Base-by-base conservation (phyloP, 2,888 invertebrate species). In the Sussaba pulchella region DNA sequence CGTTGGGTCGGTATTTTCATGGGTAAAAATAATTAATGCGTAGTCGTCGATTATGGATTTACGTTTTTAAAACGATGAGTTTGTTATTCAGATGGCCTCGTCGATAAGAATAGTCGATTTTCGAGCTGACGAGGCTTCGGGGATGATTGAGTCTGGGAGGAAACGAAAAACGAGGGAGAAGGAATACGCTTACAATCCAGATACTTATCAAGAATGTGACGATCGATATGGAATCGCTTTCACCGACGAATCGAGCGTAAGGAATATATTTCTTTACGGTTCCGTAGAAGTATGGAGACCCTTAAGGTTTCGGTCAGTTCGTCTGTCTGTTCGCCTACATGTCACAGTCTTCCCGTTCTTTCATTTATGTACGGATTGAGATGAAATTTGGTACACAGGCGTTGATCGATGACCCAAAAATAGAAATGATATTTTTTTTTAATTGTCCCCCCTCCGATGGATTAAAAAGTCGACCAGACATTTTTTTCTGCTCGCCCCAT, bases 171-270 rank as follows among this genome's bases (percentile, higher is more conserved):
- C 57, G 73, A 73, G 0, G 75, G 52, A 26, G 5, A 77, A 84
- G 6, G 87, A 90, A 12, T 90, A 90, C 79, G 21, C 63, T 21
- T 89, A 88, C 67, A 85, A 88, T 85, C 91, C 92, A 0, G 85
- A 84, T 12, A 90, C 85, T 10, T 92, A 92, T 54, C 72, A 85
- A 0, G 88, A 88, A 26, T 91, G 89, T 52, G 87, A 89, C 69
- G 82, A 91, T 75, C 88, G 89, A 31, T 92, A 88, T 78, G 92
- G 92, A 12, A 76, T 92, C 14, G 81, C 89, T 12, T 91, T 91
- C 70, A 87, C 85, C n/a, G 89, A 92, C 71, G 88, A 88, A 78
- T 78, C 87, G 45, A 75, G 24, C 31, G 89, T 89, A 73, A 84
- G 80, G 79, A 73, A 36, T 26, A 21, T 52, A 31, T 5, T 6